These are phyloP conservation scores for Periplaneta americana DNA, from an alignment of 1,140 invertebrate genomes.

Conservation along the genomic window DNA sequence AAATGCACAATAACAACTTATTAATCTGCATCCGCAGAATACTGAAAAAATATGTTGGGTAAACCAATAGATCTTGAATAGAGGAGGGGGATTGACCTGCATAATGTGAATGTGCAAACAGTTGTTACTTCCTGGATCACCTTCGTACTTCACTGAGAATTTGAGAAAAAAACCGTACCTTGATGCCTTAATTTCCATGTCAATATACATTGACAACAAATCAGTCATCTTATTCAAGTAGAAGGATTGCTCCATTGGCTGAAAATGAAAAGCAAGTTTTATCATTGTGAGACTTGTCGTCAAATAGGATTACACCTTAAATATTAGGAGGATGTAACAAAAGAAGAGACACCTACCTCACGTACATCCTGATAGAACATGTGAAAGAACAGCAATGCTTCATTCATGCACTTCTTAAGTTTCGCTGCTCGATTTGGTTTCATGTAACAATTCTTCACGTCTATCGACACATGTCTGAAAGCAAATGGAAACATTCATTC, in stretches of 20 bases:
- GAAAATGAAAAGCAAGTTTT: constrained; percentile 8
- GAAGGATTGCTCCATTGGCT: constrained; percentile 33
- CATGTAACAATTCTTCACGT: constrained; percentile 36
- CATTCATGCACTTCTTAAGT: constrained; percentile 39
- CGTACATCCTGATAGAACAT: constrained; percentile 37
- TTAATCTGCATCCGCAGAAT: too few species aligned
- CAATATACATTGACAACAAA: constrained; percentile 41
- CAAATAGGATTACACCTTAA: too few species aligned
- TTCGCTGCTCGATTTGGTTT: constrained; percentile 37
- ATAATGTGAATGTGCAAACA: too few species aligned
- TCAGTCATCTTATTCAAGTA: constrained; percentile 44
- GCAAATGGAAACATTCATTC: constrained; percentile 12
- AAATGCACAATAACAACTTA: too few species aligned
- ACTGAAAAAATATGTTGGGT: too few species aligned
- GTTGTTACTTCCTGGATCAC: too few species aligned
- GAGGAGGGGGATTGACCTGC: too few species aligned
- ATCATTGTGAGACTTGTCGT: too few species aligned
- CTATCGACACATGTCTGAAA: constrained; percentile 39
- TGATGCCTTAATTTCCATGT: constrained; percentile 42
- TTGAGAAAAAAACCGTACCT: constrained; percentile 21
- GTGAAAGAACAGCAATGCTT: constrained; percentile 40
- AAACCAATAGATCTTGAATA: too few species aligned
- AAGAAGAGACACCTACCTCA: constrained; percentile 33
- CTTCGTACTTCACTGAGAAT: not conserved
- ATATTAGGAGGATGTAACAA: too few species aligned